phyloP scores from a whole-genome alignment of 2,888 invertebrate genomes.

The Cheilosia impressa region DNA sequence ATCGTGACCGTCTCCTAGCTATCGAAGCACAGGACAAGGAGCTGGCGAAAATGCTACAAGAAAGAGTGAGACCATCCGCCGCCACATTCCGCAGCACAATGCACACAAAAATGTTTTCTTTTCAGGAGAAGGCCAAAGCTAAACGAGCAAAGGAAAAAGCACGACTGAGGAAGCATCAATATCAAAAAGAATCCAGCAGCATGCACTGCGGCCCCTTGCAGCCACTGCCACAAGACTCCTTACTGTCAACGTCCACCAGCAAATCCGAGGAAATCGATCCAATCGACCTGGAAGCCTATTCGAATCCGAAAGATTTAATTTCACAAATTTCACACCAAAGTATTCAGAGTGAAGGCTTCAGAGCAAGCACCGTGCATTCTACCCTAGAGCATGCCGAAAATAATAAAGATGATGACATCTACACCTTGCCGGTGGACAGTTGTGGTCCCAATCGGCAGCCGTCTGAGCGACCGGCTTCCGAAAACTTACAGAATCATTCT shows the following conservation, averaged over 20 bases:
- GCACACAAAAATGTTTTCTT: slow-evolving; percentile 10
- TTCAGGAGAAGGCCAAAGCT: slow-evolving; percentile 88
- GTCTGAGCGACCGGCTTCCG: slow-evolving; percentile 79
- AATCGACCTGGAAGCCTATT: slow-evolving; percentile 83
- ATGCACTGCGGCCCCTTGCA: slow-evolving; percentile 81
- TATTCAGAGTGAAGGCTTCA: slow-evolving; percentile 79
- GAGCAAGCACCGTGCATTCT: slow-evolving; percentile 71
- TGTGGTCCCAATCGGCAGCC: slow-evolving; percentile 79
- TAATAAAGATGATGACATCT: slow-evolving; percentile 82
- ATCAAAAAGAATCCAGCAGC: slow-evolving; percentile 79
- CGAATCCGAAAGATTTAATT: slow-evolving; percentile 85
- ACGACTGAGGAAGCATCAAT: slow-evolving; percentile 86
- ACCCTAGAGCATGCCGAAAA: slow-evolving; percentile 41
- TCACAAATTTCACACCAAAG: slow-evolving; percentile 82
- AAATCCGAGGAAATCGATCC: slow-evolving; percentile 74
- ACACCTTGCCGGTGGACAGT: slow-evolving; percentile 82
- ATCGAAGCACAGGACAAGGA: slow-evolving; percentile 93
- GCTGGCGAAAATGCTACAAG: slow-evolving; percentile 90
- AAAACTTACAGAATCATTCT: slow-evolving; percentile 61
- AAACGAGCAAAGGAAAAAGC: slow-evolving; percentile 89
- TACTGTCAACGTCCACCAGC: slow-evolving; percentile 68
- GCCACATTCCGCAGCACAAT: background rate
- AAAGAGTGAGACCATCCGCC: slow-evolving; percentile 83
- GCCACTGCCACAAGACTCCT: slow-evolving; percentile 80
- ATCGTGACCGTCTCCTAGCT: slow-evolving; percentile 87